Conservation (phyloP, 2,888 invertebrate species). For the Dryadula phaetusa region DNA sequence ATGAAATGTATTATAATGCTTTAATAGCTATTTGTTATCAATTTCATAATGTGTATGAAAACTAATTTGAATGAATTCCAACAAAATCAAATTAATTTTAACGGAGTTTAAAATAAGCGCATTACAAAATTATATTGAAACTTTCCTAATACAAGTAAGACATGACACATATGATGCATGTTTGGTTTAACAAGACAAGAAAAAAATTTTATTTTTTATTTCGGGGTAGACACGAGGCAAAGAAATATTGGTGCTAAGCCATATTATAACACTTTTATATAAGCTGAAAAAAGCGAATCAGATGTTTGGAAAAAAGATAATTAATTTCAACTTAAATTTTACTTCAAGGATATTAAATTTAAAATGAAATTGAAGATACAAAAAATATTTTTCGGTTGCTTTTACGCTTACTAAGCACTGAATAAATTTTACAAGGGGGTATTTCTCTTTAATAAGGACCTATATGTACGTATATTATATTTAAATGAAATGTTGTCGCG, state of each 20-base stretch:
- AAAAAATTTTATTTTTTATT: neutral
- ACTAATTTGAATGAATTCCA: neutral
- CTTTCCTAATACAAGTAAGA: slow-evolving; percentile 9
- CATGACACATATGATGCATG: neutral
- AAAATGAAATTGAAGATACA: no score
- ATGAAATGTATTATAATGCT: slow-evolving; percentile 1
- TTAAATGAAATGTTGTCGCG: no score
- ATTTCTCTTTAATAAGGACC: no score
- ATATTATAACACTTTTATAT: neutral
- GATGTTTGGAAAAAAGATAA: no score
- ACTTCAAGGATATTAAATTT: no score
- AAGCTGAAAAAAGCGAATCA: no score
- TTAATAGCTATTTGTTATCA: neutral
- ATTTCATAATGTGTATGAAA: neutral
- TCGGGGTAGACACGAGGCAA: neutral
- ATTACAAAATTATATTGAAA: slow-evolving; percentile 3
- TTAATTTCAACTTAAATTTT: no score
- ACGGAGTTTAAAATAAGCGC: neutral
- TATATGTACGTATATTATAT: no score
- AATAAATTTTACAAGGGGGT: no score
- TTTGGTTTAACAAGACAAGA: neutral
- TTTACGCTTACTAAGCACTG: no score
- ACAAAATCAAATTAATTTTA: neutral
- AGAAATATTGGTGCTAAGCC: no score
- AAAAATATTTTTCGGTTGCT: no score